Base-by-base conservation (phyloP, 1,140 invertebrate species). In the Phymorhynchus buccinoides region DNA sequence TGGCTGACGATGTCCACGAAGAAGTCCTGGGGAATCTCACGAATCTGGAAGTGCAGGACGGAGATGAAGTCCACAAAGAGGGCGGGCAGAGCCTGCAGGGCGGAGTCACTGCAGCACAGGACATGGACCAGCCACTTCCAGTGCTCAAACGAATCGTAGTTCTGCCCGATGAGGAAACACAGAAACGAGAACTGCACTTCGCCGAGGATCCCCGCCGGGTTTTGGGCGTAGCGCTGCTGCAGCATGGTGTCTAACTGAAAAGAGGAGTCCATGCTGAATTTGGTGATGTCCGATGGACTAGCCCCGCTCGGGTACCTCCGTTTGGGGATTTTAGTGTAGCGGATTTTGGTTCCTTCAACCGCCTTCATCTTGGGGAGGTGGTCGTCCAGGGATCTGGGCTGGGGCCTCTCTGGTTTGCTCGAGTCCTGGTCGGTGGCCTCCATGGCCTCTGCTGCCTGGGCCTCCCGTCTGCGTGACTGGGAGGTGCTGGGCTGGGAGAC, bases 91-190 rank as follows among this genome's bases (percentile, higher is more conserved):
- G 95, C 95, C 12, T 93, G 91, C 42, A 99, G 95, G 0, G 96
- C 96, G 56, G 94, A 93, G 88, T 98, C 96, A 88, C 96, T 97
- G 0, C 95, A 95, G 90, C 97, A 98, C n/a, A 99, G 92, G 1
- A 99, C 88, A 44, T 95, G 94, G 1, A 99, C 94, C 1, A 99
- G 90, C 85, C 95, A 95, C 91, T 98, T 98, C 98, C 98, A 99
- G 87, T 99, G 97, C 89, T 99, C 98, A 93, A 99, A 98, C 0
- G 97, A 96, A 91, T 99, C 98, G 71, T 97, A 96, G 83, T 97
- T 97, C 86, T 99, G 97, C 4, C 98, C 98, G 85, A 98, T 95
- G 3, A 99, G 93, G 92, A 99, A 99, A 89, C 97, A 97, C 0
- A 98, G 93, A 92, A 98, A 99, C 3, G 97, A 94, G 92, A 98